Evolutionary conservation across 2,797 vertebrate species (phyloP), one percentile per base, ranked within the genome.

Genomic region (Limnodromus scolopaceus): DNA sequence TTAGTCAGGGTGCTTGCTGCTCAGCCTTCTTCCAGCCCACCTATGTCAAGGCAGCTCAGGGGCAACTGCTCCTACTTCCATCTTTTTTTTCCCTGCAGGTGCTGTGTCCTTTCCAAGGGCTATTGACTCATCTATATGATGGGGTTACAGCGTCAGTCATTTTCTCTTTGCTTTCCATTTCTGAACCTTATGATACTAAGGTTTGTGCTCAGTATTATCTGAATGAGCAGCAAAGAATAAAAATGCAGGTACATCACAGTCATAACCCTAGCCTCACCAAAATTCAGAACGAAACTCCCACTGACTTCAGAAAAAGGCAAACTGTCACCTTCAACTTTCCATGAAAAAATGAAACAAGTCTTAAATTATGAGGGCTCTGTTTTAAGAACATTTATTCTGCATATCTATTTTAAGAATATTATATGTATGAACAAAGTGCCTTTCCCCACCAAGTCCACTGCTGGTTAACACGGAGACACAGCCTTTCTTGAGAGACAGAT

Each of bases 1-100:
- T 95, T 79, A 88, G 15, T 64, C 15, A n/a, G 81, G 87, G 85
- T 43, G 32, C 94, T 86, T 84, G 27, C 87, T 93, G 41, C 61
- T 51, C 55, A 57, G 16, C 30, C 30, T 70, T 84, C 79, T 70
- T 36, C 75, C 66, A 96, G 64, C 32, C 38, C 64, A 80, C 48
- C 72, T 79, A 48, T 16, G 4, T 28, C 55, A 84, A 55, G 49
- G 39, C 51, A 36, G 54, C 30, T 60, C 13, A 0, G 41, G 58
- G 65, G 74, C 65, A 69, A 58, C 83, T 95, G 39, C 66, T 64
- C 78, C 24, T 36, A 34, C n/a, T 57, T 68, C 27, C 27, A 64
- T 65, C 64, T 70, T 68, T 45, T 45, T 68, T 78, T 96, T 83
- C 46, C 36, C 14, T 2, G 14, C 8, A 41, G 54, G 32, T 69